phyloP scores from a whole-genome alignment of 2,888 invertebrate species.

The Torymus aiolomorphi region DNA sequence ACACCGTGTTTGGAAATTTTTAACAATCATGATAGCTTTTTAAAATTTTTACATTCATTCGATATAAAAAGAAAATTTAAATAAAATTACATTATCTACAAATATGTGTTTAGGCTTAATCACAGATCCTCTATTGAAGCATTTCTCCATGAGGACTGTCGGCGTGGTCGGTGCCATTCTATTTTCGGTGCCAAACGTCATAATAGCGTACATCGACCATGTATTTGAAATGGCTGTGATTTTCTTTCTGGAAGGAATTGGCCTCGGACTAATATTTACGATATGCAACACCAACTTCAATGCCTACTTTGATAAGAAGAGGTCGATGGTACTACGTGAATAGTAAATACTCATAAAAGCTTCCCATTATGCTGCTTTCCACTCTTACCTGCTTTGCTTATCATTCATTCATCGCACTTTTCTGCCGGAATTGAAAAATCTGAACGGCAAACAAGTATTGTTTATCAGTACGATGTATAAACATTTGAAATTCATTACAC shows the following conservation, averaged over 20 bases:
- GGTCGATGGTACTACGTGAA: constrained; percentile 77
- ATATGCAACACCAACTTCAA: constrained; percentile 86
- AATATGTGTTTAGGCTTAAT: constrained; percentile 78
- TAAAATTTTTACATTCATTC: too few relatives aligned
- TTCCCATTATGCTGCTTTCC: too few relatives aligned
- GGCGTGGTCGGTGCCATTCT: constrained; percentile 82
- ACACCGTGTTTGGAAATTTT: too few relatives aligned
- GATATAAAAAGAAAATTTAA: too few relatives aligned
- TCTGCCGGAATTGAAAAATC: not conserved
- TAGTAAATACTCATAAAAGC: not conserved
- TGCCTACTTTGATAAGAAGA: constrained; percentile 83
- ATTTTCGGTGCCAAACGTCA: constrained; percentile 80
- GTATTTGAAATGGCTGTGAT: constrained; percentile 81
- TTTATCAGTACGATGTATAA: too few relatives aligned
- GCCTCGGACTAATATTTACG: constrained; percentile 85
- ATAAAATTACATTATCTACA: too few relatives aligned
- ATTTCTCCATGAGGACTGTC: constrained; percentile 81
- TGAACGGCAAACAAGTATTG: too few relatives aligned
- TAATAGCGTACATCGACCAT: constrained; percentile 81
- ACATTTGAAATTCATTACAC: too few relatives aligned
- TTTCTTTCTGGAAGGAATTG: constrained; percentile 80
- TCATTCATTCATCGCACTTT: not conserved
- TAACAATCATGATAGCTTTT: too few relatives aligned
- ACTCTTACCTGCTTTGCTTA: not conserved
- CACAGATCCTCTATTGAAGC: constrained; percentile 82